Percentiles rank a stretch among this genome's conserved stretches.
phyloP scores from a whole-genome alignment of 2,888 invertebrate genomes.

The Drosophila mulleri region DNA sequence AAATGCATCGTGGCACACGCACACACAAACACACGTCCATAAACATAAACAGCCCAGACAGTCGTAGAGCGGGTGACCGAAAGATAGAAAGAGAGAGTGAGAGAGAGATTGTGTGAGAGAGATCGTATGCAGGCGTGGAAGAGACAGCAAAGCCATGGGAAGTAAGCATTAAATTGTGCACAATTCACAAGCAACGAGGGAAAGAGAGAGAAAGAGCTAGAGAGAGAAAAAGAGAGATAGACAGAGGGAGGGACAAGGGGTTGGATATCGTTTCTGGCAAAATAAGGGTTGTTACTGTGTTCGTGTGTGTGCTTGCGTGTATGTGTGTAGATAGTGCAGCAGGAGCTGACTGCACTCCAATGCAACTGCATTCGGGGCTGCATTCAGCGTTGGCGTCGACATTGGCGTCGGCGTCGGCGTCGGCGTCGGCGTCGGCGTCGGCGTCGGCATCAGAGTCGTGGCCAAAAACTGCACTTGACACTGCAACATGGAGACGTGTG shows the following conservation, averaged over 20 bases:
- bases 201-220: conserved; percentile 2
- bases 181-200: conserved; percentile 42
- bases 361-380: conserved; percentile 28
- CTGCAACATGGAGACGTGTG: conserved; percentile 21
- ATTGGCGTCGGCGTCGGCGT: conserved; percentile 16
- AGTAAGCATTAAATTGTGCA: conserved; percentile 66
- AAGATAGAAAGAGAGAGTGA: conserved; percentile 9
- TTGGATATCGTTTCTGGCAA: conserved; percentile 40
- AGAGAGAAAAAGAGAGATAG: neutral
- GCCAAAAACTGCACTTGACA: conserved; percentile 57
- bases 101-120: neutral
- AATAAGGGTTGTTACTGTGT: conserved; percentile 71
- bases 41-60: conserved; percentile 55
- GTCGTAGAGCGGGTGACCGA: conserved; percentile 17
- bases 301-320: conserved; percentile 22
- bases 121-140: conserved; percentile 15
- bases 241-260: neutral
- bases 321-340: conserved; percentile 56
- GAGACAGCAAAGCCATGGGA: conserved; percentile 32
- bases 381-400: conserved; percentile 16
- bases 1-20: conserved; percentile 60
- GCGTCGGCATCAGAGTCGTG: no score
- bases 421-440: conserved; percentile 17
- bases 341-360: conserved; percentile 41
- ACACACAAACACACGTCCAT: conserved; percentile 45